A percentile compares a stretch with the other conserved stretches of the same genome.
Evolutionary conservation across 2,797 vertebrate genomes (phyloP).

Genomic region (Threskiornis aethiopicus): DNA sequence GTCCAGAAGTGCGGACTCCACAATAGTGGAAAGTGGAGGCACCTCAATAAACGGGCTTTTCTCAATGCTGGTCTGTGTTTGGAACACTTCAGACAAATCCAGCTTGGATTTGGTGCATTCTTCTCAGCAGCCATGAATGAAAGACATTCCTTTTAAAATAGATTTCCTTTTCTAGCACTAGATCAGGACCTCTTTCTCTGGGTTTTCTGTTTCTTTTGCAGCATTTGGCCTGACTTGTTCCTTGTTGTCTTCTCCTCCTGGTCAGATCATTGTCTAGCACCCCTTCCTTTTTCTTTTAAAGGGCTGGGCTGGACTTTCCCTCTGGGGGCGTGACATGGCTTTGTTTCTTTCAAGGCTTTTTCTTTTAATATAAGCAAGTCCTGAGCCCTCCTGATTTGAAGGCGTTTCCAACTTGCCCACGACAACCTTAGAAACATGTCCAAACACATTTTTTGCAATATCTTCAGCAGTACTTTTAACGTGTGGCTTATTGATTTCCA

Average conservation of each 20-base stretch:
- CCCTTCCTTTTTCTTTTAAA: background rate
- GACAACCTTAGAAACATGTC: background rate
- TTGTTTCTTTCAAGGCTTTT: background rate
- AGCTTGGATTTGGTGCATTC: background rate
- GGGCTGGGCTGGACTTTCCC: background rate
- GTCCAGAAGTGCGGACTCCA: background rate
- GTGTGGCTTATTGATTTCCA: background rate
- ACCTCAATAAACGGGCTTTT: background rate
- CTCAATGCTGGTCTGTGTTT: background rate
- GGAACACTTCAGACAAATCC: background rate
- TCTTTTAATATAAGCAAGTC: background rate
- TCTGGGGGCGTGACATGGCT: background rate
- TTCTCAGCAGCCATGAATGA: background rate
- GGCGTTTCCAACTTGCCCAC: background rate
- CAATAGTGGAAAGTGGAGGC: background rate
- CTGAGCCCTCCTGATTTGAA: background rate
- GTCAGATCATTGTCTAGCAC: background rate
- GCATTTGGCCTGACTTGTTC: background rate
- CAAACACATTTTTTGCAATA: background rate
- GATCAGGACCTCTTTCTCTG: background rate
- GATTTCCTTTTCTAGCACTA: background rate
- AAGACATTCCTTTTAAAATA: background rate
- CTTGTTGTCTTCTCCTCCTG: background rate
- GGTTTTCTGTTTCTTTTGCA: background rate
- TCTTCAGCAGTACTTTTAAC: background rate